Conservation (phyloP, 2,888 invertebrate species). For the Hirtodrosophila alboralis region DNA sequence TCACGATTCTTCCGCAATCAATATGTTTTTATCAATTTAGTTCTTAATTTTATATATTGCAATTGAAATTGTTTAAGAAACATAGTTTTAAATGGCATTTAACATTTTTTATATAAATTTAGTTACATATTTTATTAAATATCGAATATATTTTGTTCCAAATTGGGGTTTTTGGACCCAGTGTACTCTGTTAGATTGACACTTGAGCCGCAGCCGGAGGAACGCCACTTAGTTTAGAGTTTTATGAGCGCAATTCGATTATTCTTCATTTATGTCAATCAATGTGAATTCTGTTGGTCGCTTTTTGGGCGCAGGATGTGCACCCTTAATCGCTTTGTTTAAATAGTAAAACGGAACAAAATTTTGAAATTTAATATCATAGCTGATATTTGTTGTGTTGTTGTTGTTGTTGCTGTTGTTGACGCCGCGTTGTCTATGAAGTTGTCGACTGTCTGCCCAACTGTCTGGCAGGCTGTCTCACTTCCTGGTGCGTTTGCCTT, state of each 20-base stretch:
- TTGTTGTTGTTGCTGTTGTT: conserved; percentile 28
- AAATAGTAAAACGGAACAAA: conserved; percentile 63
- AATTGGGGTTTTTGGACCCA: conserved; percentile 25
- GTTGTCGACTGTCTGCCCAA: conserved; percentile 52
- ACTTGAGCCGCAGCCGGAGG: conserved; percentile 31
- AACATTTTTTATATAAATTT: too few species aligned
- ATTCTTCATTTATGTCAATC: conserved; percentile 84
- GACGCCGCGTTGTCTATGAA: conserved; percentile 63
- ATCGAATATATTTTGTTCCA: too few species aligned
- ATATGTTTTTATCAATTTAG: too few species aligned
- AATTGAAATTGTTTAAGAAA: too few species aligned
- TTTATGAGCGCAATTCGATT: conserved; percentile 82
- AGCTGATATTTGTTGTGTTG: conserved; percentile 23
- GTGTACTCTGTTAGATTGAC: conserved; percentile 22
- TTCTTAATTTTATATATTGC: too few species aligned
- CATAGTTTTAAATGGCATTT: too few species aligned
- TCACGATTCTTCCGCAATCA: too few species aligned
- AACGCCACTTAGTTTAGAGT: conserved; percentile 69
- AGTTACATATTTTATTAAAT: too few species aligned
- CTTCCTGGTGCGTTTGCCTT: conserved; percentile 23
- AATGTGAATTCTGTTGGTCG: conserved; percentile 60
- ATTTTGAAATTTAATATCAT: conserved; percentile 79
- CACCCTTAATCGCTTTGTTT: conserved; percentile 80
- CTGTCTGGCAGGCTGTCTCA: conserved; percentile 45
- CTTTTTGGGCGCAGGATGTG: conserved; percentile 43